Evolutionary conservation across 2,797 vertebrate species (phyloP).

Genomic region (Rhinella marina): DNA sequence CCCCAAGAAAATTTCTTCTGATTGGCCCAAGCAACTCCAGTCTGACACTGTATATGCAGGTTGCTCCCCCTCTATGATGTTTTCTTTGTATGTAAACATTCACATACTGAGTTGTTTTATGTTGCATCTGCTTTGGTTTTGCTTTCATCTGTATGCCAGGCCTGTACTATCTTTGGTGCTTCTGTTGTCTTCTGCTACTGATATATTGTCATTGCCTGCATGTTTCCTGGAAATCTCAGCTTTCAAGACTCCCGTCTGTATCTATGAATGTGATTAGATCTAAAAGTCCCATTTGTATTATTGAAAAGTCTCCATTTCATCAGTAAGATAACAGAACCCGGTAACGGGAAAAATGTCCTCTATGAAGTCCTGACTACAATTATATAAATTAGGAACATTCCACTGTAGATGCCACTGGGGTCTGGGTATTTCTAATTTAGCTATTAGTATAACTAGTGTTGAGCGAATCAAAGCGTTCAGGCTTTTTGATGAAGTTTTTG

Average conservation of each 20-base stretch:
- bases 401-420: background rate
- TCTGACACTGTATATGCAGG: no score
- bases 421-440: background rate
- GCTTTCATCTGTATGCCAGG: slow-evolving; percentile 32
- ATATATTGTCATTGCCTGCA: slow-evolving; percentile 6
- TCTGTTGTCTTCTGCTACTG: background rate
- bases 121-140: background rate
- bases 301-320: background rate
- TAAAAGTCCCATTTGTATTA: background rate
- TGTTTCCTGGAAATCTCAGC: slow-evolving; percentile 30
- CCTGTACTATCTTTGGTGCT: slow-evolving; percentile 8
- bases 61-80: background rate
- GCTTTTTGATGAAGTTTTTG: no score
- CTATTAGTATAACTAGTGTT: background rate
- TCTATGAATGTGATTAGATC: background rate
- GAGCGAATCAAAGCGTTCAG: no score
- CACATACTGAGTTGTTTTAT: background rate
- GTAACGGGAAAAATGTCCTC: background rate
- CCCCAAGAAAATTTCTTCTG: no score
- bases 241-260: background rate
- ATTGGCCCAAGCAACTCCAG: no score
- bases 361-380: background rate
- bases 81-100: background rate
- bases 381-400: background rate
- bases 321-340: background rate